Evolutionary conservation across 2,797 vertebrate species (phyloP), one percentile per base, ranked within the genome.

Genomic region (Adelosebastes latens): DNA sequence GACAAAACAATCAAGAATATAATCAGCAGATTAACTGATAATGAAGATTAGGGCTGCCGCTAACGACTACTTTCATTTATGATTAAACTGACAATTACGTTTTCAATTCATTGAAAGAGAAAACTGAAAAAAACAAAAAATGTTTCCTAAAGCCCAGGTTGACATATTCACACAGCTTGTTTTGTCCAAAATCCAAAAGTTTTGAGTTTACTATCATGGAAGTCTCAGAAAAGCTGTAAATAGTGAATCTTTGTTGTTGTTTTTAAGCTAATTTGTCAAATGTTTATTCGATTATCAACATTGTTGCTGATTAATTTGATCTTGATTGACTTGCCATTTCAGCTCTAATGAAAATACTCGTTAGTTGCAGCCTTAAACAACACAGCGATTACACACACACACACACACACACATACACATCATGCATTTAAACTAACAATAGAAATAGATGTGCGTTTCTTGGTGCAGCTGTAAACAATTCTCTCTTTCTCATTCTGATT

Each of bases 401-500:
- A 27, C 3, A 60, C 24, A n/a, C 18, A 63, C 49, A 67, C 34
- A 29, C 2, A 63, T 10, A 25, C 16, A 70, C 39, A 61, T 29
- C 62, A 25, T 20, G 65, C 27, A 69, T 60, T 68, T 32, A 69
- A 78, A 82, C 20, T 24, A 61, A 81, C 31, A 66, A 56, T 4
- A 80, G 20, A 39, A 68, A 70, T 2, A 71, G 22, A 55, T 46
- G n/a, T 61, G 14, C 60, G 58, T 70, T 77, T 82, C 29, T 66
- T 49, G 52, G 13, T 64, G 61, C 29, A 11, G 64, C 27, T 77
- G 34, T 71, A 76, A 83, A 82, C 71, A 75, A 67, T 53, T 72
- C 22, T 69, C 58, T 79, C 25, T 72, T 64, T 67, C 73, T 66
- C 4, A n/a, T 53, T 68, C 72, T 67, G 79, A 75, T 66, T 88